A percentile compares a stretch with the other conserved stretches of the same genome.
Conservation (phyloP, 2,888 invertebrate species). For the Uloborus plumipes region DNA sequence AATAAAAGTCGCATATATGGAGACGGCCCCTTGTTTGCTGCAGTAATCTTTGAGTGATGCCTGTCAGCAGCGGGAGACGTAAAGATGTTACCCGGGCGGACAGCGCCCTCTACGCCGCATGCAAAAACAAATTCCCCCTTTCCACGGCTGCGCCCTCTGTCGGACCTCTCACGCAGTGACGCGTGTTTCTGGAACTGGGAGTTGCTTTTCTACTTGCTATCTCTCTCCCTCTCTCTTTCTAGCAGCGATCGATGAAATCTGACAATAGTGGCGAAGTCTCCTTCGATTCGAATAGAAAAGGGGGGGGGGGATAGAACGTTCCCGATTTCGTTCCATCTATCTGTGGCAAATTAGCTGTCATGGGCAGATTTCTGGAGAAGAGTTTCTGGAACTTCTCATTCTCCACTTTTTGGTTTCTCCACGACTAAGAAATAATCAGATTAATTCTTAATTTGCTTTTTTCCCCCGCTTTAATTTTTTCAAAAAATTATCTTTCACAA, state of each 20-base stretch:
- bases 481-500: no score
- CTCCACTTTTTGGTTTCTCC: no score
- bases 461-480: no score
- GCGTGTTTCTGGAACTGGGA: constrained; percentile 26
- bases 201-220: no score
- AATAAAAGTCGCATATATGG: background rate
- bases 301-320: constrained; percentile 8
- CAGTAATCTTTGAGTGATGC: constrained; percentile 64
- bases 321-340: constrained; percentile 28
- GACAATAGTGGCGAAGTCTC: constrained; percentile 36
- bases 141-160: constrained; percentile 50
- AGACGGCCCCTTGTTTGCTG: constrained; percentile 52
- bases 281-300: background rate
- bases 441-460: no score
- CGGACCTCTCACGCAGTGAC: constrained; percentile 35
- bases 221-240: no score
- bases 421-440: no score
- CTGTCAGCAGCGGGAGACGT: constrained; percentile 63
- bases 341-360: constrained; percentile 60
- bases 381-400: no score
- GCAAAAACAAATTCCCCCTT: constrained; percentile 53
- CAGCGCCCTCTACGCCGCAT: constrained; percentile 61
- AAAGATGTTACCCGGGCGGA: constrained; percentile 60
- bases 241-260: constrained; percentile 47
- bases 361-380: constrained; percentile 37